Conservation (phyloP, 2,888 invertebrate species). For the Mesorhabditis sp. region DNA sequence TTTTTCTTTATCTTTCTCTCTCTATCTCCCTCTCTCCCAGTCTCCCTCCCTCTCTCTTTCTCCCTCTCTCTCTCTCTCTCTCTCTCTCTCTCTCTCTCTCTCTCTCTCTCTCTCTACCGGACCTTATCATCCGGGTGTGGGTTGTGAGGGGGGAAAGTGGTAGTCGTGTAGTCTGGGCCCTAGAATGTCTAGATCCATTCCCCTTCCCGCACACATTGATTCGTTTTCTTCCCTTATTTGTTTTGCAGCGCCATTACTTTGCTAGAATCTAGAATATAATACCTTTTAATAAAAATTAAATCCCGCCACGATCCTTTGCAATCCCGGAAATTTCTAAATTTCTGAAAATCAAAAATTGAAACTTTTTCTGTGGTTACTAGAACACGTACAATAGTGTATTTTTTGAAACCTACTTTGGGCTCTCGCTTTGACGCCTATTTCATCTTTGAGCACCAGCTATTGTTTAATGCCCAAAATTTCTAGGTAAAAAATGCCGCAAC, state of each 20-base stretch:
- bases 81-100: conserved; percentile 12
- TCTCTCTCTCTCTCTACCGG: conserved; percentile 10
- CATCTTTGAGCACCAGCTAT: not conserved
- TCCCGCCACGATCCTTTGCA: no score
- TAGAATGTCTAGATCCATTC: not conserved
- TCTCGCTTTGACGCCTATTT: not conserved
- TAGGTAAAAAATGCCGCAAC: conserved; percentile 6
- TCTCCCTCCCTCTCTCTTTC: conserved; percentile 7
- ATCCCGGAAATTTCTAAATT: not conserved
- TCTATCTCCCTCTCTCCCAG: conserved; percentile 10
- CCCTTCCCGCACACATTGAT: not conserved
- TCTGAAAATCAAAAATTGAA: not conserved
- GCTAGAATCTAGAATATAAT: no score
- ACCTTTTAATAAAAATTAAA: no score
- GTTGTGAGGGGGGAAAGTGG: no score
- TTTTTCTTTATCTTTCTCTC: conserved; percentile 18
- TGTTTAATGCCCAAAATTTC: not conserved
- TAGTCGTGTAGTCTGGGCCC: not conserved
- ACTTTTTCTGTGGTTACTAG: not conserved
- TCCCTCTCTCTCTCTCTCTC: conserved; percentile 18
- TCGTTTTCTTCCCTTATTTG: conserved; percentile 7
- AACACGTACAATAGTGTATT: not conserved
- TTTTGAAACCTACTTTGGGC: not conserved
- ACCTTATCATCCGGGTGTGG: not conserved
- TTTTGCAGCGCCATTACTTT: not conserved